These are phyloP conservation scores for Amblyjoppa fuscipennis DNA, from an alignment of 2,888 invertebrate genomes.

Conservation along the genomic window DNA sequence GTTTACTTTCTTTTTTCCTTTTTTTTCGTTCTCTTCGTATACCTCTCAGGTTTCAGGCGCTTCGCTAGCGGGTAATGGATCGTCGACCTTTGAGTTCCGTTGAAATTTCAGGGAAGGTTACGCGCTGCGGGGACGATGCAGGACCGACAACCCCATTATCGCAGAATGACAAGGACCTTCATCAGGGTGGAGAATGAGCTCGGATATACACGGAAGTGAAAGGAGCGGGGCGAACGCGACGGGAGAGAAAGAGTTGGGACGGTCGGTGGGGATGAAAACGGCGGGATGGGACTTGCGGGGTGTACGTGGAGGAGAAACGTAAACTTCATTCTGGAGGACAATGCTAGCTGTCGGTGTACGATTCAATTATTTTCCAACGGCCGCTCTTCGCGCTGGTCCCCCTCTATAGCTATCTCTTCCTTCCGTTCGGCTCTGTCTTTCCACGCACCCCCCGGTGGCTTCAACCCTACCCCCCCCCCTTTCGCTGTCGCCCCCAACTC, in stretches of 20 bases:
- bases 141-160: conserved; percentile 57
- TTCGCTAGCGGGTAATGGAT: conserved; percentile 64
- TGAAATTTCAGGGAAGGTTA: conserved; percentile 46
- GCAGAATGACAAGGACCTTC: conserved; percentile 51
- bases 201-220: neutral
- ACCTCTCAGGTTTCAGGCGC: conserved; percentile 50
- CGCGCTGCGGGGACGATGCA: conserved; percentile 25
- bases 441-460: conserved; percentile 40
- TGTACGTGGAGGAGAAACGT: conserved; percentile 76
- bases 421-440: conserved; percentile 46
- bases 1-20: conserved; percentile 13
- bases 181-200: conserved; percentile 18
- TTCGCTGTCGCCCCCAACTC: conserved; percentile 24
- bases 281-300: conserved; percentile 58
- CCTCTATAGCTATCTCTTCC: conserved; percentile 51
- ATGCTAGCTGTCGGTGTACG: conserved; percentile 78
- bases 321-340: conserved; percentile 82
- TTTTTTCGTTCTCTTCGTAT: conserved; percentile 27
- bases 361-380: conserved; percentile 83
- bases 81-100: conserved; percentile 63
- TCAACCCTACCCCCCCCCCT: conserved; percentile 16
- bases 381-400: conserved; percentile 63
- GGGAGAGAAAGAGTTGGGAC: conserved; percentile 38
- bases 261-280: conserved; percentile 60
- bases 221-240: conserved; percentile 44